Evolutionary conservation across 2,888 invertebrate species (phyloP).

Genomic region (Eristalinus aeneus): DNA sequence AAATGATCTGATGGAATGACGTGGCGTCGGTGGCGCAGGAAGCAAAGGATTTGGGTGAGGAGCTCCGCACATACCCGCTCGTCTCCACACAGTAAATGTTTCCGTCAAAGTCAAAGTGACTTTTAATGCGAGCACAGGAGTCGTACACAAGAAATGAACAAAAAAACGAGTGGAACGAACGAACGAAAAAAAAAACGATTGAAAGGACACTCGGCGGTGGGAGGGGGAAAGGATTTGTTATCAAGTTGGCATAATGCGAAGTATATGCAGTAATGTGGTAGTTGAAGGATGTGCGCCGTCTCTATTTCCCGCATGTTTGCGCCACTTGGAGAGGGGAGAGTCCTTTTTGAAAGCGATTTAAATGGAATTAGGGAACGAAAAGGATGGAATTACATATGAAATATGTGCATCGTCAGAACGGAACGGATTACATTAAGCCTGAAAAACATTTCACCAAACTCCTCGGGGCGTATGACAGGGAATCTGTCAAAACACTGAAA

Average conservation of each 20-base stretch:
- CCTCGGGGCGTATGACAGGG: background rate
- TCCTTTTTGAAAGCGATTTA: constrained; percentile 27
- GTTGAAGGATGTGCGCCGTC: constrained; percentile 26
- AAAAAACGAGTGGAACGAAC: background rate
- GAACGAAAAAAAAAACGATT: background rate
- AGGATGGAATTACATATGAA: constrained; percentile 30
- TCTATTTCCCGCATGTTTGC: background rate
- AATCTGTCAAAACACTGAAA: background rate
- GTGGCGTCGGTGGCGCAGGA: constrained; percentile 1
- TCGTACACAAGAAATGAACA: background rate
- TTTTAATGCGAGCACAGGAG: constrained; percentile 62
- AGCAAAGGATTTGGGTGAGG: background rate
- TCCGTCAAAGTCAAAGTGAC: constrained; percentile 69
- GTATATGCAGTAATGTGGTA: constrained; percentile 56
- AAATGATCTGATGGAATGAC: constrained; percentile 11
- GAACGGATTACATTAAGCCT: constrained; percentile 11
- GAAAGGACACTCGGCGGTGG: background rate
- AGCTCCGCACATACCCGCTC: background rate
- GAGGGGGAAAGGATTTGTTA: constrained; percentile 53
- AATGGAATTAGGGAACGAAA: constrained; percentile 24
- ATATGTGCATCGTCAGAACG: constrained; percentile 23
- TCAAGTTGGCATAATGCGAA: constrained; percentile 65
- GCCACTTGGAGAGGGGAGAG: background rate
- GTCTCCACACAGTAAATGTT: constrained; percentile 40
- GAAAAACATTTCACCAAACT: background rate